phyloP scores from a whole-genome alignment of 2,113 vertebrate species.

The Hyperopisus bebe region DNA sequence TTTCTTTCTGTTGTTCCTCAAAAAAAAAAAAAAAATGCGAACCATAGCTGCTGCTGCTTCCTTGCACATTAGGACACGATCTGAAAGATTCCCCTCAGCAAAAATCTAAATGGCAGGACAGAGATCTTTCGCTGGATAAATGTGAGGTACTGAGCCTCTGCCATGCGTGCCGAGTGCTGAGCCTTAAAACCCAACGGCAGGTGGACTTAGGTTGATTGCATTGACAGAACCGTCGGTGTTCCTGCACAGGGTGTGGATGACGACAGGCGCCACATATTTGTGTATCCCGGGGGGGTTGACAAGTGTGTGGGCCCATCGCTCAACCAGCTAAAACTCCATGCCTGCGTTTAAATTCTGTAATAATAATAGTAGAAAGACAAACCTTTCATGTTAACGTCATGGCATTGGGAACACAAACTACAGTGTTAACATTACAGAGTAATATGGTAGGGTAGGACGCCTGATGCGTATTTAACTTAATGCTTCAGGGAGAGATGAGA shows the following conservation, averaged over 20 bases:
- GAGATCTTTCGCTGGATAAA: slow-evolving; percentile 59
- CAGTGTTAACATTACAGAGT: slow-evolving; percentile 52
- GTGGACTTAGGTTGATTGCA: slow-evolving; percentile 62
- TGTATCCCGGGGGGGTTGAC: slow-evolving; percentile 37
- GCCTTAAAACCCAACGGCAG: slow-evolving; percentile 51
- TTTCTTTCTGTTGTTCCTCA: slow-evolving; percentile 55
- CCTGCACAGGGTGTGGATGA: slow-evolving; percentile 29
- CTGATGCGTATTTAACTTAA: slow-evolving; percentile 41
- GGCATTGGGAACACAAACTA: slow-evolving; percentile 57
- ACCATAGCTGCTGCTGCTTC: slow-evolving; percentile 77
- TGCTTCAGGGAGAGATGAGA: slow-evolving; percentile 19
- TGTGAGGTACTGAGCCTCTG: slow-evolving; percentile 49
- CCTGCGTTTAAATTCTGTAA: slow-evolving; percentile 56
- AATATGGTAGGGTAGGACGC: slow-evolving; percentile 28
- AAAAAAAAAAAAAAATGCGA: slow-evolving; percentile 38
- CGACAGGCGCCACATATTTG: neutral
- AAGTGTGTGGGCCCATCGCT: slow-evolving; percentile 49
- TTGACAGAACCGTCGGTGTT: slow-evolving; percentile 56
- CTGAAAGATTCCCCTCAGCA: slow-evolving; percentile 64
- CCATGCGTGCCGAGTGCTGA: slow-evolving; percentile 36
- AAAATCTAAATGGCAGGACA: slow-evolving; percentile 64
- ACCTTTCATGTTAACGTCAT: slow-evolving; percentile 57
- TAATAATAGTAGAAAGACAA: slow-evolving; percentile 6
- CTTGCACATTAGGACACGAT: slow-evolving; percentile 72
- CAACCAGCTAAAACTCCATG: slow-evolving; percentile 47